These are phyloP conservation scores for honey bee (Apis mellifera) DNA, from an alignment of 1,140 invertebrate species.

Conservation along the genomic window Amel_HAv3.1 CM009940.2:7622001-7622500, in stretches of 20 bases:
- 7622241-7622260: slow-evolving; percentile 24
- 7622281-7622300: slow-evolving; percentile 30
- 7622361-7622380: slow-evolving; percentile 22
- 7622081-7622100: background rate
- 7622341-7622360: slow-evolving; percentile 35
- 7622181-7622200: slow-evolving; percentile 22
- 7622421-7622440: slow-evolving; percentile 22
- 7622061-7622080: too few relatives aligned
- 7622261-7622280: slow-evolving; percentile 33
- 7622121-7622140: background rate
- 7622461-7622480: background rate
- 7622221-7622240: slow-evolving; percentile 10
- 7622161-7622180: slow-evolving; percentile 12
- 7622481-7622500: slow-evolving; percentile 18
- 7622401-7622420: slow-evolving; percentile 17
- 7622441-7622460: slow-evolving; percentile 13
- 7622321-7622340: slow-evolving; percentile 29
- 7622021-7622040: too few relatives aligned
- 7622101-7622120: background rate
- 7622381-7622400: background rate
- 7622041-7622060: too few relatives aligned
- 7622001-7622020: too few relatives aligned
- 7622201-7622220: slow-evolving; percentile 24
- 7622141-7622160: slow-evolving; percentile 7
- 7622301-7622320: slow-evolving; percentile 20